phyloP scores from a whole-genome alignment of 2,113 vertebrate genomes.

The Thalassarche chlororhynchos region DNA sequence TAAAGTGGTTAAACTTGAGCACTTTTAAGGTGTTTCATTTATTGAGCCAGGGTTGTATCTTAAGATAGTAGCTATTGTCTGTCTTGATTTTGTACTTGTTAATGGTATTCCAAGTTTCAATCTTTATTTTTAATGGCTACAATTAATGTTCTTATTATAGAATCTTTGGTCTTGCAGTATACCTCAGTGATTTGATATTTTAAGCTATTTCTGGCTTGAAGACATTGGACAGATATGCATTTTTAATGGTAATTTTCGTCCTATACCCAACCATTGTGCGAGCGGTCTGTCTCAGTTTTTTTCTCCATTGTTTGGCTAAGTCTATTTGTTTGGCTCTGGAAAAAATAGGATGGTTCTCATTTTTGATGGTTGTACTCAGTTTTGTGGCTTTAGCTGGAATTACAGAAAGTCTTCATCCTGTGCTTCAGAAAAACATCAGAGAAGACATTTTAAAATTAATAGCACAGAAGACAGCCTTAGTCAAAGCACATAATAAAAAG shows the following conservation, averaged over 20 bases:
- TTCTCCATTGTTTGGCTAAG: background rate
- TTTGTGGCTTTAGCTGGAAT: slow-evolving; percentile 53
- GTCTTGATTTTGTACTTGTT: background rate
- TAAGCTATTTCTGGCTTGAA: background rate
- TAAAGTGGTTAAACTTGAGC: background rate
- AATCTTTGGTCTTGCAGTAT: background rate
- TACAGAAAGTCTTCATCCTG: background rate
- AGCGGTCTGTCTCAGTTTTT: background rate
- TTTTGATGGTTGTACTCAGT: slow-evolving; percentile 22
- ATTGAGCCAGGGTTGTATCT: background rate
- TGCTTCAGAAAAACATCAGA: background rate
- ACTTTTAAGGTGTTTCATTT: background rate
- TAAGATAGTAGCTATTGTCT: background rate
- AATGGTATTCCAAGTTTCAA: background rate
- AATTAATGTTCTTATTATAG: background rate
- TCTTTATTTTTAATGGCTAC: background rate
- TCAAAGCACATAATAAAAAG: background rate
- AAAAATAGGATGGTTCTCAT: slow-evolving; percentile 17
- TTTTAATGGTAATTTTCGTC: slow-evolving; percentile 2
- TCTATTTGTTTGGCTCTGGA: background rate
- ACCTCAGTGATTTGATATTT: background rate
- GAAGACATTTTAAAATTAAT: background rate
- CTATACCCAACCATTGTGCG: background rate
- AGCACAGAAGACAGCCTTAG: background rate
- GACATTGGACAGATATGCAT: background rate